Conservation (phyloP, 2,113 vertebrate genomes). For the Genyomyrus donnyi region DNA sequence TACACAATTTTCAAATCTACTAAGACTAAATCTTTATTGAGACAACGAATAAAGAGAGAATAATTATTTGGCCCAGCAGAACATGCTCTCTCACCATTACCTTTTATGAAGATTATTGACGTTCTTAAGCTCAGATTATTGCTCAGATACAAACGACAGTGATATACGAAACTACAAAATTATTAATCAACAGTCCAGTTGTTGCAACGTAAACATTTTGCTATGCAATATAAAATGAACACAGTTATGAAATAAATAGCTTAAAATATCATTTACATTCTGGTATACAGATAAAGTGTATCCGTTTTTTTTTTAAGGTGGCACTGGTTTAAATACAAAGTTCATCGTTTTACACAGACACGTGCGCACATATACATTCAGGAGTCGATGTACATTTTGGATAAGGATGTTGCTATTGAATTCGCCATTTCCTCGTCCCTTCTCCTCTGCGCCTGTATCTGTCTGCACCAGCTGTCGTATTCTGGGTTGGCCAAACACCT, state of each 20-base stretch:
- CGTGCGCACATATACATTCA: neutral
- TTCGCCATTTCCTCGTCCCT: conserved; percentile 89
- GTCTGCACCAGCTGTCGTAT: conserved; percentile 85
- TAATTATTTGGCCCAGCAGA: neutral
- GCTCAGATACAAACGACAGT: neutral
- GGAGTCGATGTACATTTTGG: conserved; percentile 94
- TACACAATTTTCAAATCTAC: neutral
- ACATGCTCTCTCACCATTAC: neutral
- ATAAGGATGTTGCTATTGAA: conserved; percentile 88
- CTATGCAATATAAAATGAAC: neutral
- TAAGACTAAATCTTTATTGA: neutral
- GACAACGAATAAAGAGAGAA: neutral
- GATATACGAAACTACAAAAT: neutral
- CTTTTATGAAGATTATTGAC: neutral
- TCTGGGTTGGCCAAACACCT: conserved; percentile 76
- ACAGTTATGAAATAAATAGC: neutral
- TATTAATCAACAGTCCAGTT: neutral
- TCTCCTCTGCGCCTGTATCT: conserved; percentile 80
- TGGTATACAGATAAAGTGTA: neutral
- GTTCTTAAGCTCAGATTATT: neutral
- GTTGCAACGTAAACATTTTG: neutral
- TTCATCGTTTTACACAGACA: neutral
- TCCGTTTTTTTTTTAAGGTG: neutral
- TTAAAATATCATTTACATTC: neutral
- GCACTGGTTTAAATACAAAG: neutral